Conservation (phyloP, 2,888 invertebrate genomes). For the Morpho helenor region DNA sequence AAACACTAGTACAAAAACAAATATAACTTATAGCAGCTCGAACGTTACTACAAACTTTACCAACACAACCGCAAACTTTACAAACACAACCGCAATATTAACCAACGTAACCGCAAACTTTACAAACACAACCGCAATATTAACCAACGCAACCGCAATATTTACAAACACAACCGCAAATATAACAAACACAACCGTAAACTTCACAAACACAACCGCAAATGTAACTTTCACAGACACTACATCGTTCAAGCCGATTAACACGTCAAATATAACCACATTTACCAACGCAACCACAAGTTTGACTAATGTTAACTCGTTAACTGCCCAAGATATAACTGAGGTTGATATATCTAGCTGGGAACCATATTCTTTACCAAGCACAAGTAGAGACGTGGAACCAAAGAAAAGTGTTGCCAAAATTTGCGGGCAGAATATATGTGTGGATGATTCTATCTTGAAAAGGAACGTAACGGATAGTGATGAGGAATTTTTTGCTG, state of each 20-base stretch:
- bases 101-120: constrained; percentile 1
- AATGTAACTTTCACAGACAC: background rate
- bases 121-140: constrained; percentile 12
- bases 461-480: constrained; percentile 48
- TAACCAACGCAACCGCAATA: constrained; percentile 13
- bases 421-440: constrained; percentile 74
- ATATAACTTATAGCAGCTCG: too few relatives aligned
- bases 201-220: background rate
- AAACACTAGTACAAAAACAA: constrained; percentile 13
- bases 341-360: constrained; percentile 58
- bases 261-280: constrained; percentile 10
- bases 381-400: constrained; percentile 46
- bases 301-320: constrained; percentile 1
- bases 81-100: constrained; percentile 1
- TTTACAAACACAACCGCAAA: constrained; percentile 17
- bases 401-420: constrained; percentile 52
- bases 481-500: constrained; percentile 61
- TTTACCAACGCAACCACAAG: constrained; percentile 8
- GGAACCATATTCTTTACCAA: constrained; percentile 47
- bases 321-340: constrained; percentile 14
- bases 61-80: background rate
- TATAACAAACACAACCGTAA: background rate
- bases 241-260: background rate
- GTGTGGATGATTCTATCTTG: constrained; percentile 63
- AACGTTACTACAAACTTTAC: constrained; percentile 5